Evolutionary conservation across 2,797 vertebrate species (phyloP), one percentile per base, ranked within the genome.

Genomic region (Mergus octosetaceus): DNA sequence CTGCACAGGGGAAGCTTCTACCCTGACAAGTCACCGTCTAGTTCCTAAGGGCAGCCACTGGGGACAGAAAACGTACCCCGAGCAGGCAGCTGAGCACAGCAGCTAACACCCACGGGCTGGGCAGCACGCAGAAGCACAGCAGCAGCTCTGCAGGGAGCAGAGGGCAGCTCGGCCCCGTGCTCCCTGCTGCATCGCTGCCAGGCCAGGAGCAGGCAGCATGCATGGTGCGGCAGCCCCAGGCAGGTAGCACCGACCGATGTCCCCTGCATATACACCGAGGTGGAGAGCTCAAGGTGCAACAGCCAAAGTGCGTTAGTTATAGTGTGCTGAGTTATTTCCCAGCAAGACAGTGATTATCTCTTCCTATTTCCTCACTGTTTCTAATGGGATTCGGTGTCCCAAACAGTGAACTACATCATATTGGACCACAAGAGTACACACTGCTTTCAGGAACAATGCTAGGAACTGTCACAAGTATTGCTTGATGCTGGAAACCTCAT

Each of bases 41-140:
- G 65, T 9, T 14, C 77, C 32, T 88, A 93, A 92, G 81, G 88
- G 89, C 93, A 95, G 81, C 11, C 71, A 38, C 51, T 10, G 60
- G n/a, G 74, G 54, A 83, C 64, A 79, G 60, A 60, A 79, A 60
- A 72, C 21, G 34, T 85, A 65, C 41, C 79, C 76, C 51, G 28
- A 72, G 39, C 20, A 49, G 9, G 76, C 66, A 19, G 64, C 69
- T 88, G 58, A 94, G 68, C 24, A 61, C 69, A 69, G 82, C 28
- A 66, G 83, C 75, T 51, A 87, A 39, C 70, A 82, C 20, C 88
- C 57, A 71, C 30, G 64, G 74, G 71, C 6, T 25, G 81, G 47
- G 53, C 60, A 88, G 78, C 72, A 69, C 0, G 1, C 65, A 78
- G 71, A 73, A 78, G 72, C 30, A 36, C 70, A 51, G 53, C 56